Base-by-base conservation (phyloP, 2,797 vertebrate genomes). In the Etheostoma perlongum region DNA sequence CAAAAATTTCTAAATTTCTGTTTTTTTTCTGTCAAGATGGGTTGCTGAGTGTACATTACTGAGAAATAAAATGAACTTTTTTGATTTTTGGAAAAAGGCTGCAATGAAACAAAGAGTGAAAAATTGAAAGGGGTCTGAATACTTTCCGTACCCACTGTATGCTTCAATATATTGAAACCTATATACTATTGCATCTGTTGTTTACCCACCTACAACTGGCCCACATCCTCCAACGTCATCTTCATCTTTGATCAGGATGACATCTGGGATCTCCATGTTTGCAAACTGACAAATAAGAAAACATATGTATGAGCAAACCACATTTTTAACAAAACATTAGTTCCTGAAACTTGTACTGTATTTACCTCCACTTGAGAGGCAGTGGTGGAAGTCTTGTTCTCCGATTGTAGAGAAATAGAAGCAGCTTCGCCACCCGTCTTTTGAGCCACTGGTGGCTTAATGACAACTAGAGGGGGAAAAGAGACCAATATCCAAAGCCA, bases 241-340 rank as follows among this genome's bases (percentile, higher is more conserved):
- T 76, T 95, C 93, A 76, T 94, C 93, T 85, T 95, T 94, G 74
- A 95, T 95, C 62, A 94, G 82, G 61, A 95, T 94, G 23, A 95
- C 83, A 68, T 94, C 94, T 33, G 90, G 88, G 51, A 52, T 86
- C 72, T 92, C 89, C 60, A 65, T 74, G 65, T 86, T 82, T 67
- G 81, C 40, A 78, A 70, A 78, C 93, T 94, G 19, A 61, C 19
- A 72, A 36, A 76, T 15, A 42, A 62, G 0, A 68, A 68, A 1
- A 85, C 6, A 40, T 2, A n/a, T 4, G 10, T 10, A 61, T 76
- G 12, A 75, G 8, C 42, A 66, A 52, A 67, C 19, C 30, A 27
- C n/a, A 2, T 19, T 9, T 10, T 11, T 16, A 53, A 48, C 7
- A 47, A 65, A 14, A 7, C 15, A 25, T 25, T 16, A 7, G 9